Conservation (phyloP, 2,888 invertebrate species). For the Hirtodrosophila alboralis region DNA sequence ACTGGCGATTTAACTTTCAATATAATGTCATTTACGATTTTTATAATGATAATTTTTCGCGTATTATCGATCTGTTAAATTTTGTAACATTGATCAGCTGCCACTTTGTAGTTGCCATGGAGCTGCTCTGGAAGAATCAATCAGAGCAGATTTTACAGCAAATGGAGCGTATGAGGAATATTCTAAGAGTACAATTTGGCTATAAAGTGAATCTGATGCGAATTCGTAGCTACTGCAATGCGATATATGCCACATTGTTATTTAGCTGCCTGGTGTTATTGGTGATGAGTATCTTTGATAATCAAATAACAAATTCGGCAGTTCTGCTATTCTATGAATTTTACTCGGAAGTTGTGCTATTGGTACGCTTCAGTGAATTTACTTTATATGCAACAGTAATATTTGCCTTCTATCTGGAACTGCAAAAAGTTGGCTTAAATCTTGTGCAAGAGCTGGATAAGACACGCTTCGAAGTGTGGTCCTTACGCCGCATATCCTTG, state of each 20-base stretch:
- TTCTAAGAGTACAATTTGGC: constrained; percentile 45
- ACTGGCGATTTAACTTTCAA: constrained; percentile 46
- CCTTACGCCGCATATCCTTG: constrained; percentile 25
- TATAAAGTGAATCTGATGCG: constrained; percentile 28
- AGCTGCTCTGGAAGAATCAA: constrained; percentile 57
- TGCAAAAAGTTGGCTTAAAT: constrained; percentile 19
- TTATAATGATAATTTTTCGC: constrained; percentile 61
- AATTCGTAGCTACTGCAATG: constrained; percentile 34
- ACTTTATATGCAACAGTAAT: constrained; percentile 48
- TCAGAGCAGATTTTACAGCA: constrained; percentile 38
- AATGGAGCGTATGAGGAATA: constrained; percentile 30
- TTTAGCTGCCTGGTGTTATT: background rate
- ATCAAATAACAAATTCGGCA: background rate
- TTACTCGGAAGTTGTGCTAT: constrained; percentile 69
- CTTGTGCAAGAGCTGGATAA: constrained; percentile 47
- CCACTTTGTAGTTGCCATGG: constrained; percentile 39
- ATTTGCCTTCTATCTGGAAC: constrained; percentile 50
- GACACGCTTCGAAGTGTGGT: constrained; percentile 29
- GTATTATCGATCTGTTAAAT: constrained; percentile 50
- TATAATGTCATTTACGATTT: constrained; percentile 50
- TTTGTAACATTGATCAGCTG: constrained; percentile 34
- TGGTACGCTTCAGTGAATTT: constrained; percentile 66
- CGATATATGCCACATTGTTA: constrained; percentile 18
- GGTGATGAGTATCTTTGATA: constrained; percentile 3
- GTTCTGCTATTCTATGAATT: constrained; percentile 21